Evolutionary conservation across 2,113 vertebrate species (phyloP), one percentile per base, ranked within the genome.

Genomic region (Sturnira hondurensis): DNA sequence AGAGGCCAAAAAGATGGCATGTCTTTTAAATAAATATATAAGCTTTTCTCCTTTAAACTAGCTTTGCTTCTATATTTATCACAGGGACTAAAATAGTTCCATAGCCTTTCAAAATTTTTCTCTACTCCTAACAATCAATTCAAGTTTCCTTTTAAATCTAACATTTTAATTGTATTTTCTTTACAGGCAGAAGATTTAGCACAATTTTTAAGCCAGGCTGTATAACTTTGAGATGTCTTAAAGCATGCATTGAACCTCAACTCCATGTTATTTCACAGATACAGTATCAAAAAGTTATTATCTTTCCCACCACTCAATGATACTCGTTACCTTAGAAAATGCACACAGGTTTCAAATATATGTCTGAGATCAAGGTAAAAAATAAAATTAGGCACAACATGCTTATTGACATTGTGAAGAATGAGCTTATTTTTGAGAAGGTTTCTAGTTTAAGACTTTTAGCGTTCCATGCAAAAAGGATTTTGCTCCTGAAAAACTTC

Each of bases 21-120:
- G n/a, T 91, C 90, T 97, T 94, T 95, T 81, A 96, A 96, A 96
- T 96, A 94, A 97, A 96, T 93, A 91, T 84, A 81, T 83, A 89
- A 38, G 22, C 8, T 65, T 90, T 97, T 96, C 80, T 84, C 82
- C 74, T 96, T 96, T 76, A 93, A 95, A 93, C 91, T 71, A 82
- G 87, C 80, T 86, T 88, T 94, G 73, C 41, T 89, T 38, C 78
- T 95, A 28, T 96, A 96, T 96, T 97, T 98, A 97, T 88, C 88
- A 15, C 14, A 54, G 47, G 16, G 71, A 80, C 68, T 95, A 94
- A 97, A 95, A 95, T 92, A 93, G 7, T 78, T 94, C 19, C 3
- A 11, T 52, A 47, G 19, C 95, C 97, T 90, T 77, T 94, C 20
- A 63, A 1, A 81, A 26, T 52, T 52, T 52, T 52, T 52, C 17